phyloP scores from a whole-genome alignment of 2,113 vertebrate genomes.

The Vulpes lagopus region DNA sequence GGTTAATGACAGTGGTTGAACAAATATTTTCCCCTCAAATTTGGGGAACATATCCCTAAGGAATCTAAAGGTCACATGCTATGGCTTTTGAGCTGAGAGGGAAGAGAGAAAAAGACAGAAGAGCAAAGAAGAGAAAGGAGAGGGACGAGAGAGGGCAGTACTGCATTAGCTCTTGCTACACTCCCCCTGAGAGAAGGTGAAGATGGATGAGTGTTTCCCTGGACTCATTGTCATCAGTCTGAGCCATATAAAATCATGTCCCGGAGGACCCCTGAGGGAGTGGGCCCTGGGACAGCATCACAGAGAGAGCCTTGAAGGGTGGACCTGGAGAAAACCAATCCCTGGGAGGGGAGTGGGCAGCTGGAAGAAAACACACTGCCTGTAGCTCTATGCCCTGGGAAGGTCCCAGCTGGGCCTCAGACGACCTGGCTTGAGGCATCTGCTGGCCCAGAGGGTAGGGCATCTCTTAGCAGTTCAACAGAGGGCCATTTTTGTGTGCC shows the following conservation, averaged over 20 bases:
- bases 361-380: not conserved
- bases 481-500: not conserved
- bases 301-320: not conserved
- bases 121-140: not conserved
- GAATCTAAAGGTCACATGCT: not conserved
- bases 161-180: accelerated
- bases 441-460: not conserved
- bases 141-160: accelerated
- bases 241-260: not conserved
- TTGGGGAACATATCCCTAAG: not conserved
- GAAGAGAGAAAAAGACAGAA: not conserved
- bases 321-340: not conserved
- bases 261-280: not conserved
- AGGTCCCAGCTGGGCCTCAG: not conserved
- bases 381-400: not conserved
- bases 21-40: not conserved
- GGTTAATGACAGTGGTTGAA: not conserved
- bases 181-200: too few species aligned
- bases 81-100: not conserved
- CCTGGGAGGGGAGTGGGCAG: not conserved
- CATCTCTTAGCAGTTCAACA: not conserved
- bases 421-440: not conserved
- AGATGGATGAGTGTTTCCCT: not conserved
- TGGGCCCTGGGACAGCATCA: not conserved
- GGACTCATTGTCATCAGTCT: not conserved